phyloP scores from a whole-genome alignment of 2,797 vertebrate genomes.

The Poecile montanus region DNA sequence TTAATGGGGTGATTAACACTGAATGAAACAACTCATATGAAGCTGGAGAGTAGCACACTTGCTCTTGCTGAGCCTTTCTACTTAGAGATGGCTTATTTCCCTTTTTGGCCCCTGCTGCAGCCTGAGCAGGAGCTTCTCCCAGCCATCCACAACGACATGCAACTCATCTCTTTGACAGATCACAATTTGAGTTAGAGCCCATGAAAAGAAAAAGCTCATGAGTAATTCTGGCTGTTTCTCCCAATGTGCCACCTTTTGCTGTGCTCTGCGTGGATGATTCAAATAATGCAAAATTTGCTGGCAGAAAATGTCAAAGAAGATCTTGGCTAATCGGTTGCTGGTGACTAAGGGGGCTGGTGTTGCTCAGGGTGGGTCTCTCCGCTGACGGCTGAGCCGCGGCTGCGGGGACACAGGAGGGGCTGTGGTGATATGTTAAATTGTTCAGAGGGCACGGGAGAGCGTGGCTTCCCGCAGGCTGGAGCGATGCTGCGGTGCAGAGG shows the following conservation, averaged over 20 bases:
- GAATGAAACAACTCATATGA: background rate
- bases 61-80: background rate
- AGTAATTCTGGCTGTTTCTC: conserved; percentile 52
- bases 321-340: background rate
- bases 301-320: conserved; percentile 9
- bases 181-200: background rate
- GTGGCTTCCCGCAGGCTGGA: background rate
- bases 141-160: background rate
- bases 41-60: background rate
- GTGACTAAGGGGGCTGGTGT: conserved; percentile 20
- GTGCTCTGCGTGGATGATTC: background rate
- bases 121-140: background rate
- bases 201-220: background rate
- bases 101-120: background rate
- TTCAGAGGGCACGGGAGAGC: background rate
- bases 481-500: background rate
- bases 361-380: background rate
- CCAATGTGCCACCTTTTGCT: background rate
- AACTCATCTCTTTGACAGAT: background rate
- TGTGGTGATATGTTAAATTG: background rate
- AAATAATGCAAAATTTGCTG: conserved; percentile 21
- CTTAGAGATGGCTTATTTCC: background rate
- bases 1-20: background rate
- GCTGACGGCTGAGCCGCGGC: fast-evolving
- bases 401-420: background rate